Base-by-base conservation (phyloP, 37 sponge, comb jelly and placozoan species). In the Haliclona indistincta region DNA sequence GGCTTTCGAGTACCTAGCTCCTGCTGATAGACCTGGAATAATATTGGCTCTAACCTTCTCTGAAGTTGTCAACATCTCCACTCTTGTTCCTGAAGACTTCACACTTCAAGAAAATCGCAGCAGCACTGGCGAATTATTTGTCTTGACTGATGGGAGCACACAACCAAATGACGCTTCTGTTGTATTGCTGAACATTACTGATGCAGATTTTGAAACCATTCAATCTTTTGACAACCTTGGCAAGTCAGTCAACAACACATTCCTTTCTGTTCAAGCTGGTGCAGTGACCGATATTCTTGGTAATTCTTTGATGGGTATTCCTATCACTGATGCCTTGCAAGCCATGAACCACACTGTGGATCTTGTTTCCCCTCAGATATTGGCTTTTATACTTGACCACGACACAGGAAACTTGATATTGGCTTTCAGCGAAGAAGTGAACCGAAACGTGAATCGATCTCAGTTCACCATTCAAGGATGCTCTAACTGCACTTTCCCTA, bases 391-490 rank as follows among this genome's bases (percentile, higher is more conserved):
- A 30, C 75, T 86, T 67, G 81, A 95, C 54, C 58, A 86, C 7
- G 64, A 88, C 60, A 45, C n/a, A 26, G 86, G 75, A 19, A 4
- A 34, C 2, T 25, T 95, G 0, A 75, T 78, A 42, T 51, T 95
- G 15, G 92, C 96, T 36, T 95, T 95, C 41, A 64, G 71, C 45
- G 92, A 95, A 62, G 41, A 41, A 63, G 81, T 95, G n/a, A 26
- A 52, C 43, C 43, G 56, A 13, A 17, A 37, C 30, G 65, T 86
- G 17, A 88, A 88, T 60, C 74, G 81, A 38, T 45, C 71, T 19
- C 65, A 69, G 40, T 78, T 88, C 38, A 85, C 75, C 15, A 43
- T 95, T 32, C 82, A 85, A 30, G 64, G 34, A 22, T 41, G 35
- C 25, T 43, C 54, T 19, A 90, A 81, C 55, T 30, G 1, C 42